Conservation (phyloP, 2,888 invertebrate genomes). For the Sesia bembeciformis region DNA sequence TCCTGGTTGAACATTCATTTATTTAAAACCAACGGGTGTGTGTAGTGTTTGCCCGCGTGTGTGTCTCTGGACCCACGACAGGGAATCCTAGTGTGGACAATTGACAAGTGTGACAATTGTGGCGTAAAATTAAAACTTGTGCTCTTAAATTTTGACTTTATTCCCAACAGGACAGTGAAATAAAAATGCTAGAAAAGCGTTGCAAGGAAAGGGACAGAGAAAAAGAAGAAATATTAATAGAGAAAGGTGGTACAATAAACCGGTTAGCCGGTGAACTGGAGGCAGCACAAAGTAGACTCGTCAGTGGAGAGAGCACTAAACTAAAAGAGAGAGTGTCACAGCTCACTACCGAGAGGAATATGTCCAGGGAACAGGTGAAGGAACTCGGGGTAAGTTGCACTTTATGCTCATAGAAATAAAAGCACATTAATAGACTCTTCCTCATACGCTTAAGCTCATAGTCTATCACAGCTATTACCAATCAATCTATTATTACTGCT, state of each 20-base stretch:
- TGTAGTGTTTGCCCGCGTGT: no score
- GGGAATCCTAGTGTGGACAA: no score
- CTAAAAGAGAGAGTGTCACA: conserved; percentile 62
- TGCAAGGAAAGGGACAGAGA: conserved; percentile 74
- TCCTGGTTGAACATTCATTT: no score
- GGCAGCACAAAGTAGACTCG: conserved; percentile 72
- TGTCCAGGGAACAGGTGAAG: conserved; percentile 67
- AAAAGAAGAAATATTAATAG: conserved; percentile 75
- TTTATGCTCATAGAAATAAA: neutral
- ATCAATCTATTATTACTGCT: no score
- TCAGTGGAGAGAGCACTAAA: conserved; percentile 41
- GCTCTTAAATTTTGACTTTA: neutral
- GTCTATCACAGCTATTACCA: no score
- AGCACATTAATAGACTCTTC: no score
- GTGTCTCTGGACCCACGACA: no score
- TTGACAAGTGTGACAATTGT: no score
- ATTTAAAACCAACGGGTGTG: no score
- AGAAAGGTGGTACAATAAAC: conserved; percentile 78
- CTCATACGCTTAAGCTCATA: no score
- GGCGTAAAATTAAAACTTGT: no score
- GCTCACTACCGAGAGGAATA: conserved; percentile 59
- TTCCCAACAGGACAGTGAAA: conserved; percentile 54
- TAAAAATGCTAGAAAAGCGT: conserved; percentile 65
- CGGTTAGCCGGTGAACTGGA: conserved; percentile 75
- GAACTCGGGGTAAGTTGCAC: conserved; percentile 55